These are phyloP conservation scores for Chunga burmeisteri DNA, from an alignment of 2,113 vertebrate genomes.

Conservation along the genomic window DNA sequence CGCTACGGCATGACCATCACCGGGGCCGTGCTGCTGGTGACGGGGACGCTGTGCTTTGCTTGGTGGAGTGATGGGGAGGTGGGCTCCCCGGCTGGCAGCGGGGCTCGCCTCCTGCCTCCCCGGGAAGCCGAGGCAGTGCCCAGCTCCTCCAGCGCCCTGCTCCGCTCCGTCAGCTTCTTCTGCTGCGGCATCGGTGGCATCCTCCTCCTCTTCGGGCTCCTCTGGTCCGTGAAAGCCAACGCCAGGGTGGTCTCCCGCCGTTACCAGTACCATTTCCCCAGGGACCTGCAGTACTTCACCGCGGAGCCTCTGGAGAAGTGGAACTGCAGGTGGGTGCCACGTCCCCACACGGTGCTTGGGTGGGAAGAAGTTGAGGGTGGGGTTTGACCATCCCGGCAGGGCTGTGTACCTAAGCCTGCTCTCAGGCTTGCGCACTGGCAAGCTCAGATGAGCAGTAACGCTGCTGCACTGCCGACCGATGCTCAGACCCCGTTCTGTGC, in stretches of 20 bases:
- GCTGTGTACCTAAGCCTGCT: not conserved
- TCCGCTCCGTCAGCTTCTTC: conserved; percentile 72
- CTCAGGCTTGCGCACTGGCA: fast-evolving
- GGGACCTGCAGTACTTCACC: conserved; percentile 70
- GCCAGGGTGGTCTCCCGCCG: conserved; percentile 40
- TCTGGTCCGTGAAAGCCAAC: conserved; percentile 70
- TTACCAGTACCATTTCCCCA: conserved; percentile 69
- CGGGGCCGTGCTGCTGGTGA: conserved; percentile 66
- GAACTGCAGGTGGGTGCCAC: conserved; percentile 60
- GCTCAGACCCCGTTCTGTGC: not conserved
- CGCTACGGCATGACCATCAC: conserved; percentile 61
- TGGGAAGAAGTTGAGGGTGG: not conserved
- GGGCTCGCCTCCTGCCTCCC: not conserved
- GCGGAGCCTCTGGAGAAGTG: conserved; percentile 65
- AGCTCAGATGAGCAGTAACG: not conserved
- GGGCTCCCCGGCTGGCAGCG: not conserved
- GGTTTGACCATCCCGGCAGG: fast-evolving
- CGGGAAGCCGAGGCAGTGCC: not conserved
- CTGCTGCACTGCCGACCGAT: fast-evolving
- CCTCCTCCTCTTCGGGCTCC: conserved; percentile 71
- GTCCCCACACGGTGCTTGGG: fast-evolving
- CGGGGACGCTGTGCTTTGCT: conserved; percentile 70
- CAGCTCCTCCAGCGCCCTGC: conserved; percentile 44
- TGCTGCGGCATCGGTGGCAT: conserved; percentile 70
- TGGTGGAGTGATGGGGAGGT: conserved; percentile 72